Evolutionary conservation across 2,797 vertebrate genomes (phyloP).

Genomic region (Acridotheres tristis): DNA sequence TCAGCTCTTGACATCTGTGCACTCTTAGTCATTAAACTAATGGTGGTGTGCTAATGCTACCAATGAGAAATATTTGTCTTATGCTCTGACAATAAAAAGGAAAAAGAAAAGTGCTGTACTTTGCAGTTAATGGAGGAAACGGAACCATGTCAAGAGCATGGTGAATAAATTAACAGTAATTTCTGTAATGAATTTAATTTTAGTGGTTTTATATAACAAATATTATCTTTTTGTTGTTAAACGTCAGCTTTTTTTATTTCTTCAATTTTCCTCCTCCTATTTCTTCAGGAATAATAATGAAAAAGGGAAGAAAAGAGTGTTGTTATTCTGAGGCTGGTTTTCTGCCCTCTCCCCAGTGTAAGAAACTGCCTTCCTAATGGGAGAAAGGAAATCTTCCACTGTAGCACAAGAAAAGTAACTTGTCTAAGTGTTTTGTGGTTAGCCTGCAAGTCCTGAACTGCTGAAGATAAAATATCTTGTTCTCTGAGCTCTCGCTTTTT

Average conservation of each 20-base stretch:
- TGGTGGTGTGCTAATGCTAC: constrained; percentile 32
- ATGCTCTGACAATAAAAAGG: neutral
- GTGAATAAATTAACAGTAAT: neutral
- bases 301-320: neutral
- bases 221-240: neutral
- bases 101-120: neutral
- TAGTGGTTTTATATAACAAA: neutral
- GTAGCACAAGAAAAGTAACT: neutral
- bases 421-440: neutral
- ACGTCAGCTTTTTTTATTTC: neutral
- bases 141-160: neutral
- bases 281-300: neutral
- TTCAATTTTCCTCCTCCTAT: neutral
- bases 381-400: neutral
- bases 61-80: neutral
- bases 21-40: constrained; percentile 36
- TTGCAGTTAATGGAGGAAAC: neutral
- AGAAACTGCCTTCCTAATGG: neutral
- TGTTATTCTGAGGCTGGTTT: neutral
- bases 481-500: neutral
- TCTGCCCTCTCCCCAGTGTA: neutral
- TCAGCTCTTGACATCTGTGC: neutral
- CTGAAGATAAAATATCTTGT: neutral
- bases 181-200: neutral
- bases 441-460: neutral